A percentile compares a stretch with the other conserved stretches of the same genome.
phyloP scores from a whole-genome alignment of 2,113 vertebrate species.

The Corythaixoides concolor region DNA sequence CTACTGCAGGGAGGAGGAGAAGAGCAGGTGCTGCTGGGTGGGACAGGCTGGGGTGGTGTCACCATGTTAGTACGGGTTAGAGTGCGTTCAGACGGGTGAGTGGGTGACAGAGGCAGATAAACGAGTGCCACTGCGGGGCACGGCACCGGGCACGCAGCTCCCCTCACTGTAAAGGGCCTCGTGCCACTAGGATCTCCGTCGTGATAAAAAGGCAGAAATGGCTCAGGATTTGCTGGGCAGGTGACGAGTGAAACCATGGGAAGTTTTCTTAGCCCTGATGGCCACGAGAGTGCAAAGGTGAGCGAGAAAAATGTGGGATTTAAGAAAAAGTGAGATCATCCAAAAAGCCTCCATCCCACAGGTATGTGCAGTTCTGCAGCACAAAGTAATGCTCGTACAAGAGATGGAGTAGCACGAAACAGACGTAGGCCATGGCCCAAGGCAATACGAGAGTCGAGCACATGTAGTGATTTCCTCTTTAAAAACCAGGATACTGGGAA shows the following conservation, averaged over 20 bases:
- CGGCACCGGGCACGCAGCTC: accelerated
- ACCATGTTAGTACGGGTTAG: not conserved
- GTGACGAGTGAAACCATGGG: accelerated
- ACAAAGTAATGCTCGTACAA: not conserved
- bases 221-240: not conserved
- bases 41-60: not conserved
- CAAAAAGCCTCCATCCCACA: not conserved
- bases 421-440: not conserved
- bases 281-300: not conserved
- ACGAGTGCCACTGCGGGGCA: not conserved
- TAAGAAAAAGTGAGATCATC: not conserved
- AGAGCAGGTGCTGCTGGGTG: not conserved
- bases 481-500: not conserved
- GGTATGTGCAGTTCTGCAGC: not conserved
- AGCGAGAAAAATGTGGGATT: not conserved
- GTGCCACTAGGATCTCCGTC: not conserved
- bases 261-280: not conserved
- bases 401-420: not conserved
- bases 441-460: not conserved
- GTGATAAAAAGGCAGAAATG: not conserved
- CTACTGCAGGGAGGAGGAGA: not conserved
- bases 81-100: not conserved
- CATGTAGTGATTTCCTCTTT: not conserved
- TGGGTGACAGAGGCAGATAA: not conserved
- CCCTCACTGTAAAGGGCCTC: not conserved